These are phyloP conservation scores for Sebastes cheni DNA, from an alignment of 2,797 vertebrate species.

Conservation along the genomic window DNA sequence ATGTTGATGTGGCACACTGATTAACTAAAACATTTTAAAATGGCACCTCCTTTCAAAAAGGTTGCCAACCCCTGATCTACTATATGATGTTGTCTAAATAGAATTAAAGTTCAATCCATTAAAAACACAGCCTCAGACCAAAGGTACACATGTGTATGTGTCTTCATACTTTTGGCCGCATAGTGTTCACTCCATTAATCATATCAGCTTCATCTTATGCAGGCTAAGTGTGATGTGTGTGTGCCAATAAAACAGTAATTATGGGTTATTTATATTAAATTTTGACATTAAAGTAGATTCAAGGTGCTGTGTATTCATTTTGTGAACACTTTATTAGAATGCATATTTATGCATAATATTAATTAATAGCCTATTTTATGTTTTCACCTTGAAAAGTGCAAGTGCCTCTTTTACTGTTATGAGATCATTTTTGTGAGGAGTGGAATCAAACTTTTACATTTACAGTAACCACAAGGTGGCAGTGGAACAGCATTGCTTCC, in stretches of 20 bases:
- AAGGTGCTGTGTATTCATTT: not conserved
- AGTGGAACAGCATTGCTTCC: constrained; percentile 62
- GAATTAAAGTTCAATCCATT: not conserved
- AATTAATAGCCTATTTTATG: not conserved
- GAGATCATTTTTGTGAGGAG: not conserved
- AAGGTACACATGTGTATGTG: not conserved
- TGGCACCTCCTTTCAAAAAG: accelerated
- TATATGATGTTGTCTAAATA: not conserved
- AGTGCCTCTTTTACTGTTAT: not conserved
- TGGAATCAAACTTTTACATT: not conserved
- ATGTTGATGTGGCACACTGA: too few species aligned
- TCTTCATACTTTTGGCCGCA: not conserved
- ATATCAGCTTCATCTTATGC: not conserved
- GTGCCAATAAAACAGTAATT: not conserved
- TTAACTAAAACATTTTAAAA: too few species aligned
- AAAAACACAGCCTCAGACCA: not conserved
- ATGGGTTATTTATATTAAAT: not conserved
- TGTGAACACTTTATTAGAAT: not conserved
- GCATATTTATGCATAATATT: not conserved
- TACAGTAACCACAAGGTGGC: constrained; percentile 63
- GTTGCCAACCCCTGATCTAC: too few species aligned
- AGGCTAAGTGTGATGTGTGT: not conserved
- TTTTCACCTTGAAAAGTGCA: not conserved
- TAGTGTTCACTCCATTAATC: not conserved
- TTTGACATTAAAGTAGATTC: not conserved